Evolutionary conservation across 2,113 vertebrate genomes (phyloP), one percentile per base, ranked within the genome.

Genomic region (Arvicanthis niloticus): DNA sequence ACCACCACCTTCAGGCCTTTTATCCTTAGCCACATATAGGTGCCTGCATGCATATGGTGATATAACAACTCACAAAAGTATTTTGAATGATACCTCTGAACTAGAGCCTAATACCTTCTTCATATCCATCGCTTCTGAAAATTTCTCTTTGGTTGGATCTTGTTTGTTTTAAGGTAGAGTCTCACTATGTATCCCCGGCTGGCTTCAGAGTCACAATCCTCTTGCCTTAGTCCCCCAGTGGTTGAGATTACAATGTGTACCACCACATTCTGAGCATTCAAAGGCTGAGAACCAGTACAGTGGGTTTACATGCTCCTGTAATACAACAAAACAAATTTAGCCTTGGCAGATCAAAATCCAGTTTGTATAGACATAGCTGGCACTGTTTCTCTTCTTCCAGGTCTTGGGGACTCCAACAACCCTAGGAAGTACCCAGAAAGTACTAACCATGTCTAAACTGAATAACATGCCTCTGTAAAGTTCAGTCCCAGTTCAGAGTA

Each of bases 401-500:
- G 40, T 85, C n/a, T 80, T 4, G 1, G 70, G 70, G 91, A 26
- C 7, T 80, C 45, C 62, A 68, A 51, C n/a, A 68, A 93, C 16
- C 13, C 60, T 82, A 6, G 62, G 5, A 34, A 42, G 24, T 9
- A 62, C 26, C 21, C 78, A 42, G 9, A 34, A 82, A 91, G 51
- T 21, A 85, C 51, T 40, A 76, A 31, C 40, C 19, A 67, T n/a
- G 10, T 73, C 62, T 78, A 68, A 89, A 48, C 22, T n/a, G 48
- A 89, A 60, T 73, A 86, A 58, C n/a, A 40, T 3, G 24, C 51
- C 53, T 77, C 42, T 87, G 48, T 48, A 62, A 87, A 82, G 67
- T 88, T 88, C 72, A 84, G 58, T 73, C 81, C 80, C 13, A 93
- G 84, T 24, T 91, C 84, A 96, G 95, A 93, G 82, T 34, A 91